Evolutionary conservation across 2,888 invertebrate genomes (phyloP).

Genomic region (Phytoseiulus persimilis): DNA sequence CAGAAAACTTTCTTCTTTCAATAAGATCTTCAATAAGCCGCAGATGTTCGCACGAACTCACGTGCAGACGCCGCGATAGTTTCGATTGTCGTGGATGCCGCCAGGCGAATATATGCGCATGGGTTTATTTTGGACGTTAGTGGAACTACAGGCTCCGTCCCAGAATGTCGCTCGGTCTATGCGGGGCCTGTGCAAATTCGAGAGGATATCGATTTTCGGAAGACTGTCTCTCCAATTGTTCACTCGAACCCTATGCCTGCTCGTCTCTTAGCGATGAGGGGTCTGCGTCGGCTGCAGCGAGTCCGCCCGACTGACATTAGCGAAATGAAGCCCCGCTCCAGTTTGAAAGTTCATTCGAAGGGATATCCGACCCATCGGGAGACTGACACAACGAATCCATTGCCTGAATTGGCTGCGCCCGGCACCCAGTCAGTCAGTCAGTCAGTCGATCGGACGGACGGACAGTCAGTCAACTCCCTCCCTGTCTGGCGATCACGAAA

Average conservation of each 20-base stretch:
- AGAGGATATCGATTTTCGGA: background rate
- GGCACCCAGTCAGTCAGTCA: background rate
- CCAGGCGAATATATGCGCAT: background rate
- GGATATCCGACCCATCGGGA: background rate
- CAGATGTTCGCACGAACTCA: background rate
- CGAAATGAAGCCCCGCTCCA: background rate
- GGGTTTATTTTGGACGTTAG: background rate
- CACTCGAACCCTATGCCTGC: background rate
- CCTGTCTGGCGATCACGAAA: background rate
- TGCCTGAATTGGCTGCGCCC: background rate
- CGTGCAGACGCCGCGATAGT: background rate
- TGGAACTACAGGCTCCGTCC: background rate
- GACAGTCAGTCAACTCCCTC: background rate
- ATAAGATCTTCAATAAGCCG: background rate
- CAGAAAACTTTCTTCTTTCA: no score
- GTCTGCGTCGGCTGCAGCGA: background rate
- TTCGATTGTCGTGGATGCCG: background rate
- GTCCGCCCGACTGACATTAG: background rate
- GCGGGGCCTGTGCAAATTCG: background rate
- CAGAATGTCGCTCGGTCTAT: background rate
- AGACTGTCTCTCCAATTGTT: background rate
- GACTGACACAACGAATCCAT: background rate
- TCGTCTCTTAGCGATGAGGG: background rate
- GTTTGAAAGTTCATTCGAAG: background rate
- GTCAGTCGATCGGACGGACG: background rate